Base-by-base conservation (phyloP, 2,113 vertebrate genomes). In the Glaucomys volans region DNA sequence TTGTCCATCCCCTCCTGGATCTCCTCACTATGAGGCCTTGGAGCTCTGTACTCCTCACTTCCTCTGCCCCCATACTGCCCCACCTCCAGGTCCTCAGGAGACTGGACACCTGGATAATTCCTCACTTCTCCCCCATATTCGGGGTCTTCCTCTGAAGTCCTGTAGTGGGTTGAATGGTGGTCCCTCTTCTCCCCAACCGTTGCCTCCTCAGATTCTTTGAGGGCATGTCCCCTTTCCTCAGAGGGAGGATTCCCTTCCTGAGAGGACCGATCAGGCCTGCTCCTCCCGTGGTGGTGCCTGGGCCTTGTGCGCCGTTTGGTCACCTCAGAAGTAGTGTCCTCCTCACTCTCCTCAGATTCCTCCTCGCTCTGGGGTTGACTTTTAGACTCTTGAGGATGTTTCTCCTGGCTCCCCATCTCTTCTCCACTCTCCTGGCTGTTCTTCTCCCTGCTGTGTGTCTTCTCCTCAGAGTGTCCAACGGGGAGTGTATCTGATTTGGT, bases 291-390 rank as follows among this genome's bases (percentile, higher is more conserved):
- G 13, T 91, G 95, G n/a, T 59, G 97, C 75, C 95, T 96, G 47
- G 96, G 87, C 79, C 93, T 97, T 37, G 62, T 82, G 42, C n/a
- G 66, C 30, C 96, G 98, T 93, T 98, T 98, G 90, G 96, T 95
- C 69, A 97, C 89, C n/a, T 97, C 97, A 1, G 52, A 88, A 14
- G 62, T 32, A 18, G 54, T 5, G 0, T 75, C 97, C 85, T 98
- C 98, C 89, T 98, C 97, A 2, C 94, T 98, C 59, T 98, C 98
- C 66, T 96, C 97, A 30, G 98, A 98, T 47, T 98, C 98, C 47
- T 98, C 98, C 37, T 4, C 94, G 30, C 97, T 96, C 95, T 86
- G 89, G 37, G 95, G 74, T 0, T 0, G 96, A 54, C 96, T 97
- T 77, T 95, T 93, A 14, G 97, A 96, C 37, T 97, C 97, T 0